Percentiles rank a stretch among this genome's conserved stretches.
These are phyloP conservation scores for Circaetus cinerascens DNA, from an alignment of 2,113 vertebrate genomes.

Conservation along the genomic window DNA sequence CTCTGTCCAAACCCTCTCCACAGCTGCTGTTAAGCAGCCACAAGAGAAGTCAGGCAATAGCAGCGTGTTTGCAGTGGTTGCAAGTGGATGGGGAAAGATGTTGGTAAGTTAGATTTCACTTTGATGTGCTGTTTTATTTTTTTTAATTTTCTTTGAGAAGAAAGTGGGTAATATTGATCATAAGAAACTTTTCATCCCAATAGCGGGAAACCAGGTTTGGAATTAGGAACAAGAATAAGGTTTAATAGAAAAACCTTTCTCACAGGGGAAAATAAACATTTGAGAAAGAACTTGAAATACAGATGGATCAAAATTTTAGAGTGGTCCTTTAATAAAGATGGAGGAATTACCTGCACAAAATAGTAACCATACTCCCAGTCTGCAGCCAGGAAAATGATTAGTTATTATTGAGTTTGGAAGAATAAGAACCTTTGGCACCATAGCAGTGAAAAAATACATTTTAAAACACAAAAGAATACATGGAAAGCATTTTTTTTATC, in stretches of 20 bases:
- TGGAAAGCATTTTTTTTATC: constrained; percentile 67
- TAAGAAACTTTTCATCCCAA: constrained; percentile 42
- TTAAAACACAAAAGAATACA: constrained; percentile 73
- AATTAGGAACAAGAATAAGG: constrained; percentile 10
- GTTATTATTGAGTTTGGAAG: constrained; percentile 72
- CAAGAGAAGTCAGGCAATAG: background rate
- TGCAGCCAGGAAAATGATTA: constrained; percentile 65
- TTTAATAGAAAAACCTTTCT: constrained; percentile 62
- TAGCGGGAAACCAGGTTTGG: constrained; percentile 38
- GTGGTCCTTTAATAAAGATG: constrained; percentile 37
- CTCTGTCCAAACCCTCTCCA: background rate
- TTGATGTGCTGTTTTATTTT: constrained; percentile 39
- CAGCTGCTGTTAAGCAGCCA: background rate
- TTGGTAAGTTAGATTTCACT: background rate
- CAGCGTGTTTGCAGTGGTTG: background rate
- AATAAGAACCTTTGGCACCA: constrained; percentile 59
- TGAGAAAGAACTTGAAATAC: constrained; percentile 60
- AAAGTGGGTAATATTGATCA: constrained; percentile 36
- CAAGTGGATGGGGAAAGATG: background rate
- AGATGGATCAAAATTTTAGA: constrained; percentile 43
- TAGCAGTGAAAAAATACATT: constrained; percentile 62
- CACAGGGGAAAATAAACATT: constrained; percentile 59
- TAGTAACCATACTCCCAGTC: constrained; percentile 41
- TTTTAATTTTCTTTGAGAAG: background rate
- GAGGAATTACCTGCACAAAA: constrained; percentile 35